These are phyloP conservation scores for Natrix natrix DNA, from an alignment of 2,797 vertebrate genomes.

Conservation along the genomic window DNA sequence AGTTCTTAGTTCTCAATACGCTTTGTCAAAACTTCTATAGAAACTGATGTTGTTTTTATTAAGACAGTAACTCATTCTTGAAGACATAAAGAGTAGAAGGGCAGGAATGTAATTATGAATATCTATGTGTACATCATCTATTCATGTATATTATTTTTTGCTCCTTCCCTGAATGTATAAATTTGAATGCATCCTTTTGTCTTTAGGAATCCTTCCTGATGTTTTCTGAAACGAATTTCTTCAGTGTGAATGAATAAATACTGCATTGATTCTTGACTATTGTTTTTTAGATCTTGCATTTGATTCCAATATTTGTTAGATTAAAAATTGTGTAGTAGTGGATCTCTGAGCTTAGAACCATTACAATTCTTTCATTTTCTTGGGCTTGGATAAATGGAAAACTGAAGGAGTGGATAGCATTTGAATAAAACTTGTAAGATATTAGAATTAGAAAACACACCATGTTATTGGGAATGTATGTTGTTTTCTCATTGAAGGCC, in stretches of 20 bases:
- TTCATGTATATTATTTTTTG: background rate
- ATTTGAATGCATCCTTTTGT: background rate
- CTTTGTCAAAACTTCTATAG: background rate
- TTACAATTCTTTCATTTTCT: background rate
- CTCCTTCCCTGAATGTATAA: background rate
- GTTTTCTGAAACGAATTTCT: background rate
- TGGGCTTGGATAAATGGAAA: fast-evolving
- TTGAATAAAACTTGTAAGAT: conserved; percentile 13
- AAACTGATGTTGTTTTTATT: background rate
- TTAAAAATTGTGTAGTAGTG: background rate
- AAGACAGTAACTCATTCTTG: background rate
- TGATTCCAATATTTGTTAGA: background rate
- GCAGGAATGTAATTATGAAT: background rate
- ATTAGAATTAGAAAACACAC: background rate
- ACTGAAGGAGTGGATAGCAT: conserved; percentile 22
- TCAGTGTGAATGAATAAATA: background rate
- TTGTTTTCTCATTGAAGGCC: background rate
- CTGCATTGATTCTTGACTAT: background rate
- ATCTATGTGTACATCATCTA: background rate
- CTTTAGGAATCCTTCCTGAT: background rate
- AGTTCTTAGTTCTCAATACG: background rate
- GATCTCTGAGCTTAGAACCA: background rate
- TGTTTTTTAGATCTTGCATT: background rate
- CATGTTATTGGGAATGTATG: background rate
- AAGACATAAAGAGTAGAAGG: background rate